Percentiles rank a stretch among this genome's conserved stretches.
Conservation (phyloP, 2,888 invertebrate genomes). For the Stramonita haemastoma region DNA sequence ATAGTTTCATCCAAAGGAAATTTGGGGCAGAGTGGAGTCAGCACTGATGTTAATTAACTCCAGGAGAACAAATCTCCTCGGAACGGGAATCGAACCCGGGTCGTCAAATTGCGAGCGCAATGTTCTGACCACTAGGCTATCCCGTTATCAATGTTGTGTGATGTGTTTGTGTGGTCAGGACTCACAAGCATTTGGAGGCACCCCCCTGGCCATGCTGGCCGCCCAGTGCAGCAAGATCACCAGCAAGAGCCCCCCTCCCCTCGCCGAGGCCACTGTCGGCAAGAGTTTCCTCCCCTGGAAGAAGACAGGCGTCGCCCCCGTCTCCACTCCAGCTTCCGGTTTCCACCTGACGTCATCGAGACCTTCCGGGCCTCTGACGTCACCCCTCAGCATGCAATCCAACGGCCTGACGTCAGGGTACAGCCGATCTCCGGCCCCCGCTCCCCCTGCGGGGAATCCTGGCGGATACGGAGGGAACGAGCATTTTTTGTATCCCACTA, state of each 20-base stretch:
- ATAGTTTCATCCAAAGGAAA: no score
- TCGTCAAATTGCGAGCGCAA: no score
- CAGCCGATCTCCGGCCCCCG: conserved; percentile 51
- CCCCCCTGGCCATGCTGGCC: conserved; percentile 97
- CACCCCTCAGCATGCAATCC: conserved; percentile 57
- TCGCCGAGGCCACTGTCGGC: conserved; percentile 97
- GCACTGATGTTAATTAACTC: no score
- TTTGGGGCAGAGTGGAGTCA: no score
- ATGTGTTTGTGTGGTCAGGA: conserved; percentile 63
- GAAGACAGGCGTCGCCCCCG: conserved; percentile 57
- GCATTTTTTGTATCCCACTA: conserved; percentile 50
- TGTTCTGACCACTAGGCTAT: no score
- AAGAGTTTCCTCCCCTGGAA: conserved; percentile 80
- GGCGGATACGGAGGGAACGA: conserved; percentile 46
- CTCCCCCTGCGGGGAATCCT: conserved; percentile 42
- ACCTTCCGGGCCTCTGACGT: conserved; percentile 53
- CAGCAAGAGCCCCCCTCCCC: conserved; percentile 95
- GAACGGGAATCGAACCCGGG: no score
- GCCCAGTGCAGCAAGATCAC: conserved; percentile 98
- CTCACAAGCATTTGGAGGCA: conserved; percentile 78
- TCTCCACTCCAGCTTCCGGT: conserved; percentile 52
- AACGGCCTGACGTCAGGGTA: conserved; percentile 56
- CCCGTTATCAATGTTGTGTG: no score
- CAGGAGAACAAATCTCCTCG: no score
- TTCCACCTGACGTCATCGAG: conserved; percentile 62